Evolutionary conservation across 1,140 invertebrate species (phyloP).

Genomic region (Heterodera carotae): DNA sequence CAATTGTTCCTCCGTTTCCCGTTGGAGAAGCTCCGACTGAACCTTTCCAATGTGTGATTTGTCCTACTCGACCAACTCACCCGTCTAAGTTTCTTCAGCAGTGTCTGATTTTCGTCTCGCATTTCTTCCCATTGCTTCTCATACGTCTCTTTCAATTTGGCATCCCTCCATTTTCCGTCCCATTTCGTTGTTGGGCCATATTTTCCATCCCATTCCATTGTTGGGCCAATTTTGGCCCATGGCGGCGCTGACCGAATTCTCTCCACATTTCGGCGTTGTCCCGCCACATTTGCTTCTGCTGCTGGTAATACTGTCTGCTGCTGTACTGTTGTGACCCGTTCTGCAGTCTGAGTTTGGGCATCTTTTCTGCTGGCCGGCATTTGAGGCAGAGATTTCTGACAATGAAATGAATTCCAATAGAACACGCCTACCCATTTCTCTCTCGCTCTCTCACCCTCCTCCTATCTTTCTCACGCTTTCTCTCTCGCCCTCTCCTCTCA

Average conservation of each 20-base stretch:
- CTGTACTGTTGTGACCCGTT: background rate
- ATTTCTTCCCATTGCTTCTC: background rate
- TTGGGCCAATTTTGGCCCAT: background rate
- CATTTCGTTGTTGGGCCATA: background rate
- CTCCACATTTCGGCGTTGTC: background rate
- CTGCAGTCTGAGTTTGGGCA: background rate
- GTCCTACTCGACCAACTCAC: constrained; percentile 13
- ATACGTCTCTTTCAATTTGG: background rate
- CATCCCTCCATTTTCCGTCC: background rate
- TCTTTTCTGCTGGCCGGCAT: background rate
- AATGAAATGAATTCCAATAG: too few relatives aligned
- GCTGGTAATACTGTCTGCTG: background rate
- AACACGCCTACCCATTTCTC: too few relatives aligned
- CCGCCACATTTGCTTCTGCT: background rate
- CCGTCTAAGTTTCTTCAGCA: constrained; percentile 30
- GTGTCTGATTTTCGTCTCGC: background rate
- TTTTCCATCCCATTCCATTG: too few relatives aligned
- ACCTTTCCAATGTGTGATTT: background rate
- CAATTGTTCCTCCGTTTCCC: constrained; percentile 32
- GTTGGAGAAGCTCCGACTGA: constrained; percentile 34
- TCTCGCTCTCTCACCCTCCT: background rate
- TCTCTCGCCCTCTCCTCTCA: too few relatives aligned
- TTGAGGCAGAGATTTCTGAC: background rate
- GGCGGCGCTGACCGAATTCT: constrained; percentile 18
- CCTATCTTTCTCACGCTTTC: background rate